Conservation (phyloP, 2,797 vertebrate species). For the Arrhamphus sclerolepis region DNA sequence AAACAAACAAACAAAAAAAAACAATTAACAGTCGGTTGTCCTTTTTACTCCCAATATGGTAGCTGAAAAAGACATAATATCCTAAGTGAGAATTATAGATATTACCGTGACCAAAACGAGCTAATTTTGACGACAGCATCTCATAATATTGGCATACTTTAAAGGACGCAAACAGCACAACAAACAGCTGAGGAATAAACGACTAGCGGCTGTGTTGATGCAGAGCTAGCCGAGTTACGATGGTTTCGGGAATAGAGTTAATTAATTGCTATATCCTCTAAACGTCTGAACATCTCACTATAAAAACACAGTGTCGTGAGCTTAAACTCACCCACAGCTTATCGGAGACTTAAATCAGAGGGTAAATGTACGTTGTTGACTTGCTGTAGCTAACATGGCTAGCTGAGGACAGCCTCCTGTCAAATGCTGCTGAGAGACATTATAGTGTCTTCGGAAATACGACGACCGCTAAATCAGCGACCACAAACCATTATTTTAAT, state of each 20-base stretch:
- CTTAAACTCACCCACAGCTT: slow-evolving; percentile 50
- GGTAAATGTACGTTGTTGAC: slow-evolving; percentile 33
- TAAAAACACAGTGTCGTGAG: background rate
- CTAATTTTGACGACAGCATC: background rate
- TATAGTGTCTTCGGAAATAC: slow-evolving; percentile 31
- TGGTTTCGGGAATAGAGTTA: background rate
- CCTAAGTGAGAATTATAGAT: background rate
- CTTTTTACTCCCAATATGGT: no score
- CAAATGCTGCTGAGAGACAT: slow-evolving; percentile 19
- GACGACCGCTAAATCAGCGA: accelerated
- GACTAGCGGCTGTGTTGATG: background rate
- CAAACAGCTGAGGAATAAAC: slow-evolving; percentile 11
- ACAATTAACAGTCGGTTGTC: slow-evolving; percentile 14
- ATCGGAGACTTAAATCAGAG: background rate
- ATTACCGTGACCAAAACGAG: background rate
- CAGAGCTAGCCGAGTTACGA: slow-evolving; percentile 39
- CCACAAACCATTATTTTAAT: accelerated
- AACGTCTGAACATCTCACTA: background rate
- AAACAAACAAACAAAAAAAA: no score
- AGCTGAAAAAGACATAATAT: no score
- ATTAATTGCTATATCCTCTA: background rate
- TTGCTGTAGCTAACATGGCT: slow-evolving; percentile 32
- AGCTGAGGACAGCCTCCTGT: slow-evolving; percentile 58
- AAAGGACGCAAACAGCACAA: background rate
- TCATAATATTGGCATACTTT: background rate